phyloP scores from a whole-genome alignment of 2,113 vertebrate species.

The Cryptotis parvus region DNA sequence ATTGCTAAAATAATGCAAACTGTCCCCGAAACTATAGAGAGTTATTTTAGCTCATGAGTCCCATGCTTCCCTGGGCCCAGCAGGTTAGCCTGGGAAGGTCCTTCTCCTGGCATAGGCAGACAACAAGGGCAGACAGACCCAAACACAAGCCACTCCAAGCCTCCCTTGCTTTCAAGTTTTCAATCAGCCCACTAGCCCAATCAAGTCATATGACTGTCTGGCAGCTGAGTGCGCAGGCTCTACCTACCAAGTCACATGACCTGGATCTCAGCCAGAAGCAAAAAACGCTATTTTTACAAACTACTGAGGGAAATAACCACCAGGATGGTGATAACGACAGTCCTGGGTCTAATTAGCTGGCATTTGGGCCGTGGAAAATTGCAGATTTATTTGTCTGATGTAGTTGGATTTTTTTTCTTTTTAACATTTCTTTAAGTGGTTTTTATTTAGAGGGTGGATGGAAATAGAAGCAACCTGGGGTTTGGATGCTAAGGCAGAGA shows the following conservation, averaged over 20 bases:
- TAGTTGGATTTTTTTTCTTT: neutral
- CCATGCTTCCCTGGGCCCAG: neutral
- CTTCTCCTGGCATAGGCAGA: neutral
- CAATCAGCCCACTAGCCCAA: neutral
- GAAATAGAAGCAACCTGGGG: neutral
- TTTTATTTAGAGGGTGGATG: neutral
- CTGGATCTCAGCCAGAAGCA: neutral
- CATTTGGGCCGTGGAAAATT: neutral
- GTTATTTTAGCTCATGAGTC: neutral
- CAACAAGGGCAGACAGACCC: neutral
- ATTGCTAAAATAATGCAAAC: constrained; percentile 25
- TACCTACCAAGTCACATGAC: neutral
- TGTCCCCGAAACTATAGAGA: neutral
- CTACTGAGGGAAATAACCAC: neutral
- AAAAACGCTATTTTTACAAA: neutral
- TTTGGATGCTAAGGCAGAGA: constrained; percentile 21
- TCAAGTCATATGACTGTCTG: fast-evolving
- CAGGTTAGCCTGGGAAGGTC: neutral
- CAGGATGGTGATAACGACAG: neutral
- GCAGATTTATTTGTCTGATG: neutral
- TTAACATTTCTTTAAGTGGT: neutral
- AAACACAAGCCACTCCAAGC: neutral
- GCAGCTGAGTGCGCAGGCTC: no score
- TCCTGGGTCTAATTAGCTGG: constrained; percentile 20
- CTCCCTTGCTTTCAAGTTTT: neutral